These are phyloP conservation scores for Papilio protenor DNA, from an alignment of 2,888 invertebrate species.

Conservation along the genomic window DNA sequence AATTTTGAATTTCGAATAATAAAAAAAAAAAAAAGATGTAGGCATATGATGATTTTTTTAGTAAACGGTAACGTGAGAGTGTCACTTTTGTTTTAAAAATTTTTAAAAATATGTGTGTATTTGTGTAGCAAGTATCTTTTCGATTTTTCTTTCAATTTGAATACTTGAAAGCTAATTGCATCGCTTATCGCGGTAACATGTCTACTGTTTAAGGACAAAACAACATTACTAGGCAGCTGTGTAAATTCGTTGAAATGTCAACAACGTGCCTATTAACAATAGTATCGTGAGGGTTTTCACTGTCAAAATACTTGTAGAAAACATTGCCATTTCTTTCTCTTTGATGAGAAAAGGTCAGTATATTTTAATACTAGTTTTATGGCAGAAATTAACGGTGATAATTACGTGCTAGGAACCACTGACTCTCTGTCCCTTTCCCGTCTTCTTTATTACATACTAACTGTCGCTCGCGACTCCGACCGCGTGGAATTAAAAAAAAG, in stretches of 20 bases:
- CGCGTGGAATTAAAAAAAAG: too few species aligned
- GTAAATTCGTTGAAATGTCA: constrained; percentile 33
- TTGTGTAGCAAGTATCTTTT: background rate
- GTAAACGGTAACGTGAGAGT: background rate
- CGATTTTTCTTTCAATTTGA: background rate
- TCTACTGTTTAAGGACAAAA: constrained; percentile 9
- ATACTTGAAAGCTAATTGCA: background rate
- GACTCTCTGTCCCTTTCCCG: too few species aligned
- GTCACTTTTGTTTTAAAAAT: background rate
- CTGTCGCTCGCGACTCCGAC: too few species aligned
- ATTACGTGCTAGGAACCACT: too few species aligned
- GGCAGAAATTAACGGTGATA: too few species aligned
- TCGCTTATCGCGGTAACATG: constrained; percentile 9
- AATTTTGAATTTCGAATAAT: background rate
- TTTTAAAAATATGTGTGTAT: background rate
- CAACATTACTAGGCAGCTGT: constrained; percentile 22
- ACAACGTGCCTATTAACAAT: background rate
- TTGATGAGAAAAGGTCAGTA: background rate
- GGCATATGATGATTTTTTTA: background rate
- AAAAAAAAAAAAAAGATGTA: background rate
- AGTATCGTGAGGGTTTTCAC: background rate
- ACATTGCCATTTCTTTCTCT: background rate
- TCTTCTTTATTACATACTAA: too few species aligned
- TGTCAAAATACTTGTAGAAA: background rate
- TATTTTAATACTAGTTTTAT: background rate